Evolutionary conservation across 2,113 vertebrate genomes (phyloP).

Genomic region (Nesoenas mayeri): DNA sequence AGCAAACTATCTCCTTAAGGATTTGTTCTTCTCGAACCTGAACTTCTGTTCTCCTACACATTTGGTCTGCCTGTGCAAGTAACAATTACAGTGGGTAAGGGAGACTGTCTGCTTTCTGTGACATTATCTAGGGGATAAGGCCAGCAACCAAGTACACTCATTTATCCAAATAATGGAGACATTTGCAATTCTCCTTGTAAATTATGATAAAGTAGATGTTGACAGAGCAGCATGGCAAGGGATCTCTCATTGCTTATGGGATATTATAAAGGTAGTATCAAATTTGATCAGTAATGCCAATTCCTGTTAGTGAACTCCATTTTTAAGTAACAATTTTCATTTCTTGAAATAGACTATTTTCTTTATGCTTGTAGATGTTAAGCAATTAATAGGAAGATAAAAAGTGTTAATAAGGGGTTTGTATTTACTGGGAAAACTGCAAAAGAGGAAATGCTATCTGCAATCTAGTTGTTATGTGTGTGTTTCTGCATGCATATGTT

Average conservation of each 20-base stretch:
- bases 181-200: neutral
- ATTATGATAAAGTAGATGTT: constrained; percentile 34
- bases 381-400: neutral
- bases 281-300: neutral
- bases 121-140: neutral
- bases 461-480: neutral
- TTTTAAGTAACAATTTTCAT: neutral
- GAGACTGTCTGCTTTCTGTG: neutral
- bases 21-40: neutral
- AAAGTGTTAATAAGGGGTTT: neutral
- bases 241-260: accelerated
- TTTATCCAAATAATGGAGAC: constrained; percentile 25
- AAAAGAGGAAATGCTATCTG: neutral
- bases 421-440: neutral
- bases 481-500: neutral
- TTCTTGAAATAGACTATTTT: neutral
- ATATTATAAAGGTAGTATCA: neutral
- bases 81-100: neutral
- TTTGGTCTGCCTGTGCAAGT: neutral
- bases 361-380: neutral
- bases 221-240: neutral
- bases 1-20: neutral
- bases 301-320: neutral
- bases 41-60: neutral
- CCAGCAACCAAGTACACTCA: neutral